These are phyloP conservation scores for Tricholauxania praeusta DNA, from an alignment of 2,888 invertebrate species.

Conservation along the genomic window DNA sequence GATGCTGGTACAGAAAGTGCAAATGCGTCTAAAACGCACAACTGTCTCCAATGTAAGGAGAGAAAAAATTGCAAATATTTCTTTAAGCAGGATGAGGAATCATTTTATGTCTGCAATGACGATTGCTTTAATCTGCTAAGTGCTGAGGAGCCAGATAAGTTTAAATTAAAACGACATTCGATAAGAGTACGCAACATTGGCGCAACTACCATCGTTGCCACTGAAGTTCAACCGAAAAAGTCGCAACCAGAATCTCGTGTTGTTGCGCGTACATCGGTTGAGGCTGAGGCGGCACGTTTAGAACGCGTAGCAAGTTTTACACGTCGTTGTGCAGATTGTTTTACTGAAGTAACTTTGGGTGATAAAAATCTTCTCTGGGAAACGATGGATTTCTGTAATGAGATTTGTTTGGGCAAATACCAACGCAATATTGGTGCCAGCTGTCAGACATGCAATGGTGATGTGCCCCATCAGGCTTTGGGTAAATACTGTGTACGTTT, in stretches of 20 bases:
- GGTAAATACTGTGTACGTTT: slow-evolving; percentile 95
- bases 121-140: slow-evolving; percentile 71
- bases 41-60: slow-evolving; percentile 71
- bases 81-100: slow-evolving; percentile 70
- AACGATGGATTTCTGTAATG: slow-evolving; percentile 93
- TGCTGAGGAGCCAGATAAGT: slow-evolving; percentile 68
- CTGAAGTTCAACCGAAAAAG: slow-evolving; percentile 50
- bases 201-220: slow-evolving; percentile 52
- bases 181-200: slow-evolving; percentile 66
- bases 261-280: slow-evolving; percentile 72
- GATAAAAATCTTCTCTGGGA: slow-evolving; percentile 87
- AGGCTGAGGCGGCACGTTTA: slow-evolving; percentile 72
- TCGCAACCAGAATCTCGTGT: slow-evolving; percentile 67
- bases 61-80: slow-evolving; percentile 69
- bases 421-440: slow-evolving; percentile 80
- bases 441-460: slow-evolving; percentile 85
- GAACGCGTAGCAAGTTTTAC: slow-evolving; percentile 73
- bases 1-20: not conserved
- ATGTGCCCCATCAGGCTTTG: slow-evolving; percentile 82
- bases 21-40: slow-evolving; percentile 44
- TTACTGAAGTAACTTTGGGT: slow-evolving; percentile 68
- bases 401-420: slow-evolving; percentile 84
- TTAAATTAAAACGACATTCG: slow-evolving; percentile 64
- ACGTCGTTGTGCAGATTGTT: slow-evolving; percentile 73
- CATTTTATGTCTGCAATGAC: slow-evolving; percentile 71